Evolutionary conservation across 2,888 invertebrate species (phyloP).

Genomic region (Harpalus rubripes): DNA sequence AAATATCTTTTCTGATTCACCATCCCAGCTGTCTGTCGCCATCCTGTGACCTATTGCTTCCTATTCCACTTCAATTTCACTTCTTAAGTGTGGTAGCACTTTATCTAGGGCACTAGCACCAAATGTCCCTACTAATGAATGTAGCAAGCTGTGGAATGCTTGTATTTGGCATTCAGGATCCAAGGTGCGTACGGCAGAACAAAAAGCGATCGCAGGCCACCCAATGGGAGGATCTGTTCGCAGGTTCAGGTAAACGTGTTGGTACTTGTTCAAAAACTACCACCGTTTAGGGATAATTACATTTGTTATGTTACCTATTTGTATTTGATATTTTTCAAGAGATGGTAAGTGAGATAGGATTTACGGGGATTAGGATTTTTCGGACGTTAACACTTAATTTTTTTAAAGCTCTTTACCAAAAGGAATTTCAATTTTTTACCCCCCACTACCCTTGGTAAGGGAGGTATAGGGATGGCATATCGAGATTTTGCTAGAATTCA

Average conservation of each 20-base stretch:
- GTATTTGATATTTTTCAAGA: conserved; percentile 15
- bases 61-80: conserved; percentile 51
- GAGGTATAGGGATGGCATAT: too few species aligned
- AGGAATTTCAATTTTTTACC: too few species aligned
- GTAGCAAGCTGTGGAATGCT: conserved; percentile 21
- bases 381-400: not conserved
- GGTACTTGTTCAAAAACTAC: conserved; percentile 26
- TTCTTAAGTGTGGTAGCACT: conserved; percentile 30
- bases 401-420: not conserved
- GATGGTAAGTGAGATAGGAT: conserved; percentile 34
- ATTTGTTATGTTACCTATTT: conserved; percentile 48
- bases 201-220: conserved; percentile 45
- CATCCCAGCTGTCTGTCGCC: conserved; percentile 57
- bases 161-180: conserved; percentile 37
- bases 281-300: conserved; percentile 53
- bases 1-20: not conserved
- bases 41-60: conserved; percentile 62
- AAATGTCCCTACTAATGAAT: conserved; percentile 46
- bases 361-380: conserved; percentile 6
- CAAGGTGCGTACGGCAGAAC: conserved; percentile 40
- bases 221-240: conserved; percentile 41
- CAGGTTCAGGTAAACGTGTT: conserved; percentile 52
- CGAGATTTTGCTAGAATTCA: too few species aligned
- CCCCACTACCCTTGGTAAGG: too few species aligned
- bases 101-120: conserved; percentile 18